Conservation (phyloP, 2,888 invertebrate genomes). For the Acrobasis consociella region DNA sequence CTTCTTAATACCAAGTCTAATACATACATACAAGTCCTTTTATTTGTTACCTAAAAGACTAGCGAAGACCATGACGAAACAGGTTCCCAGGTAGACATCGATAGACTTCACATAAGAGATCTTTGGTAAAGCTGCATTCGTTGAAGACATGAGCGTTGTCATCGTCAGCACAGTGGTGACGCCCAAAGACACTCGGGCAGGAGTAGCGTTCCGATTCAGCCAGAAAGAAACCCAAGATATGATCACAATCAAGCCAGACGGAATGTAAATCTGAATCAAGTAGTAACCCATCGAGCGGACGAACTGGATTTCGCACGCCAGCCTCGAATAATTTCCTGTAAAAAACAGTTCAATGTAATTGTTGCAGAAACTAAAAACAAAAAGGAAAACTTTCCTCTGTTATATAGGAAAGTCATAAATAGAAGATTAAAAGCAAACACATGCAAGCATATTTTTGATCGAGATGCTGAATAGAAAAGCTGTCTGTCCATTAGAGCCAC, state of each 20-base stretch:
- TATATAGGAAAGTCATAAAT: slow-evolving; percentile 14
- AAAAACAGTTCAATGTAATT: slow-evolving; percentile 24
- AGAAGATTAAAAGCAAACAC: slow-evolving; percentile 39
- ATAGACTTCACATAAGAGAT: slow-evolving; percentile 99
- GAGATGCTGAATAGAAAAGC: slow-evolving; percentile 19
- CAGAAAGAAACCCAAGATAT: slow-evolving; percentile 99
- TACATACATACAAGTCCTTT: neutral
- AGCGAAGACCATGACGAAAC: slow-evolving; percentile 99
- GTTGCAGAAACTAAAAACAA: neutral
- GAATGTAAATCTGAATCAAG: slow-evolving; percentile 98
- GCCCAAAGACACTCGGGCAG: slow-evolving; percentile 95
- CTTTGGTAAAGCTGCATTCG: slow-evolving; percentile 98
- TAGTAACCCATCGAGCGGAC: slow-evolving; percentile 99
- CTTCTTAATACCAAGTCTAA: too few relatives aligned
- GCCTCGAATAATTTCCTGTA: slow-evolving; percentile 96
- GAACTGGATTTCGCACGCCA: slow-evolving; percentile 98
- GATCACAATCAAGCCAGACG: slow-evolving; percentile 97
- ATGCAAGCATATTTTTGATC: slow-evolving; percentile 42
- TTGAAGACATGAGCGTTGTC: slow-evolving; percentile 98
- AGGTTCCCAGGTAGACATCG: slow-evolving; percentile 98
- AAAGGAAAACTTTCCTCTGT: slow-evolving; percentile 17
- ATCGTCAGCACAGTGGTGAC: slow-evolving; percentile 98
- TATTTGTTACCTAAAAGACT: slow-evolving; percentile 92
- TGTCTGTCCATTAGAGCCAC: slow-evolving; percentile 12
- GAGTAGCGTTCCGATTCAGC: slow-evolving; percentile 97